These are phyloP conservation scores for Atta colombica DNA, from an alignment of 1,140 invertebrate species.

Conservation along the genomic window DNA sequence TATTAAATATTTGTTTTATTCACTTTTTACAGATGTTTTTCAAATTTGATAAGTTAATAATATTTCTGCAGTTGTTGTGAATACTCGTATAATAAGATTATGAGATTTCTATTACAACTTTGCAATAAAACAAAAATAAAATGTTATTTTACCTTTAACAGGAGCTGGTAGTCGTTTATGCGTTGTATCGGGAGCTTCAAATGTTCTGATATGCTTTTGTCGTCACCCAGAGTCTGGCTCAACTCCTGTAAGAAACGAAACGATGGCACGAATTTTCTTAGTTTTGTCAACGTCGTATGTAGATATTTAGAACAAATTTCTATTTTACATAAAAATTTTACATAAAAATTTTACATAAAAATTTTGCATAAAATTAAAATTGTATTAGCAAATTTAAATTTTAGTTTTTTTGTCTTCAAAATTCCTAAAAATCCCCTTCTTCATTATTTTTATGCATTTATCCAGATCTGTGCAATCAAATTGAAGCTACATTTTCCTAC, in stretches of 20 bases:
- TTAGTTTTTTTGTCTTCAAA: background rate
- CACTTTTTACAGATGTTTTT: background rate
- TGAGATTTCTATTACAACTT: background rate
- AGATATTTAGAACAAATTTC: background rate
- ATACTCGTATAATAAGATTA: background rate
- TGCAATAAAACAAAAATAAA: background rate
- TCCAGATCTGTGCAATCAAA: background rate
- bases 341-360: background rate
- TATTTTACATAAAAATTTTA: background rate
- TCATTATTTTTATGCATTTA: background rate
- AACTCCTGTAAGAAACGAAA: constrained; percentile 89
- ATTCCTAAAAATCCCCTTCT: background rate
- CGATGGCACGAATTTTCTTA: background rate
- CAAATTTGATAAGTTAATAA: background rate
- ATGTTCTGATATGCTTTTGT: constrained; percentile 95
- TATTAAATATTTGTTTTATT: background rate
- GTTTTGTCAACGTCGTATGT: background rate
- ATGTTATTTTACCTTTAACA: constrained; percentile 92
- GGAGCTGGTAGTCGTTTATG: constrained; percentile 98
- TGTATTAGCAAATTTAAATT: background rate
- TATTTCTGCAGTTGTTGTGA: background rate
- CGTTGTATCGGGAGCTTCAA: constrained; percentile 97
- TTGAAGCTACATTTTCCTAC: background rate
- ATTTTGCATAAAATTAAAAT: background rate
- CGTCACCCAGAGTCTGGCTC: constrained; percentile 94